Base-by-base conservation (phyloP, 2,797 vertebrate genomes). In the Setipinna tenuifilis region DNA sequence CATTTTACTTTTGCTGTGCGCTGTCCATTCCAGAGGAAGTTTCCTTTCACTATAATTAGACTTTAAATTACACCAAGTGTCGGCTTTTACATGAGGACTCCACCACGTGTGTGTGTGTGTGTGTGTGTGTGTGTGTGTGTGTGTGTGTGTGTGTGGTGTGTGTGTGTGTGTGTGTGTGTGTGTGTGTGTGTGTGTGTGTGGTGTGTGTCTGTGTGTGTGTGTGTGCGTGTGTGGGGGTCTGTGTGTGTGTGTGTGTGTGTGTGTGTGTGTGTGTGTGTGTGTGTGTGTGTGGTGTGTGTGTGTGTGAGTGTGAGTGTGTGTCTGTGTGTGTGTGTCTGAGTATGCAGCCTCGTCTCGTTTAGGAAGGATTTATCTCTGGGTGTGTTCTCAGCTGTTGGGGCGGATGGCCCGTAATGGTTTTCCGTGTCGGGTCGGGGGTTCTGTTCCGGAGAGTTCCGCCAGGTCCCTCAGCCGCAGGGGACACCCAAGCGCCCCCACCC, bases 351-450 rank as follows among this genome's bases (percentile, higher is more conserved):
- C 44, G 19, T 86, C 86, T 23, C 44, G 19, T 86, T 83, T 75
- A 75, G 50, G 85, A 61, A 85, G 87, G 83, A 81, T 88, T 80
- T 31, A 50, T 62, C 83, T 87, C 28, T 81, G 85, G 86, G 82
- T 92, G 90, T 92, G 90, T 89, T 86, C 90, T 88, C 94, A 95
- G 92, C 92, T 94, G 93, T 92, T 84, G 84, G 25, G 4, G 71
- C 87, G 84, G 88, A 92, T 88, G 83, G 86, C 90, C 90, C 85
- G 83, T 90, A 88, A 90, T 86, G 84, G 85, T 88, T 91, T 91
- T 91, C 78, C 19, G 83, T 44, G 71, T 78, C 71, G 10, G 71
- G 35, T 16, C 28, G 89, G 84, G 88, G 4, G 84, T 54, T 54
- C 14, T 10, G 87, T 87, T 78, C 85, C 81, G 17, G 80, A 83